Evolutionary conservation across 2,113 vertebrate genomes (phyloP).

Genomic region (Panthera uncia): DNA sequence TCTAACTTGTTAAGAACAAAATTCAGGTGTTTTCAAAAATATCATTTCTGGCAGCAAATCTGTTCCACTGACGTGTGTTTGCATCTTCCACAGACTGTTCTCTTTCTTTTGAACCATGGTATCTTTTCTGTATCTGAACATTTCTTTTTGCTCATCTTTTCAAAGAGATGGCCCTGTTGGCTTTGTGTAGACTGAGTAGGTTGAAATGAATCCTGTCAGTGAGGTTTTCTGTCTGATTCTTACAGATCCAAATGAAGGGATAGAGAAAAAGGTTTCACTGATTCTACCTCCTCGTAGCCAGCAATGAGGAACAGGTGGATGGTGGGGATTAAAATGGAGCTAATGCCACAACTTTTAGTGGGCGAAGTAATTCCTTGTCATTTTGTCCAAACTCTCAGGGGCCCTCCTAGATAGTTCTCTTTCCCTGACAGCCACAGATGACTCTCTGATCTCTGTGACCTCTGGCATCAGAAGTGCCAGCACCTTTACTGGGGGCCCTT

Average conservation of each 20-base stretch:
- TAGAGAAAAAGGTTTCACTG: not conserved
- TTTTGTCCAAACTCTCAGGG: not conserved
- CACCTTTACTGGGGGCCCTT: not conserved
- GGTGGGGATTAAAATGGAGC: not conserved
- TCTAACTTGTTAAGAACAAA: not conserved
- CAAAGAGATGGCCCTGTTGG: not conserved
- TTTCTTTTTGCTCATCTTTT: not conserved
- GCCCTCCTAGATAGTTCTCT: not conserved
- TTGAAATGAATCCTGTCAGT: not conserved
- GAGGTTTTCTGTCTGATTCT: constrained; percentile 8
- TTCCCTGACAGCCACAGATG: not conserved
- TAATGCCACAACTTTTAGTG: not conserved
- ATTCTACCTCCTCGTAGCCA: not conserved
- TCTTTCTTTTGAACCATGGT: not conserved
- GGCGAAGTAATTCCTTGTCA: not conserved
- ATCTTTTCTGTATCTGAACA: not conserved
- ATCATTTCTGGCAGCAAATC: not conserved
- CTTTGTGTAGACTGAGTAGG: not conserved
- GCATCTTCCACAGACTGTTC: not conserved
- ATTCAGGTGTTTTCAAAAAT: not conserved
- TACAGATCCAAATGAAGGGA: not conserved
- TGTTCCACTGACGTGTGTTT: not conserved
- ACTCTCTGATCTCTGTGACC: not conserved
- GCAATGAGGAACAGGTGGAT: not conserved
- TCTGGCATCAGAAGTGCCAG: not conserved